Percentiles rank a stretch among this genome's conserved stretches.
phyloP scores from a whole-genome alignment of 2,888 invertebrate genomes.

The Limnephilus marmoratus region DNA sequence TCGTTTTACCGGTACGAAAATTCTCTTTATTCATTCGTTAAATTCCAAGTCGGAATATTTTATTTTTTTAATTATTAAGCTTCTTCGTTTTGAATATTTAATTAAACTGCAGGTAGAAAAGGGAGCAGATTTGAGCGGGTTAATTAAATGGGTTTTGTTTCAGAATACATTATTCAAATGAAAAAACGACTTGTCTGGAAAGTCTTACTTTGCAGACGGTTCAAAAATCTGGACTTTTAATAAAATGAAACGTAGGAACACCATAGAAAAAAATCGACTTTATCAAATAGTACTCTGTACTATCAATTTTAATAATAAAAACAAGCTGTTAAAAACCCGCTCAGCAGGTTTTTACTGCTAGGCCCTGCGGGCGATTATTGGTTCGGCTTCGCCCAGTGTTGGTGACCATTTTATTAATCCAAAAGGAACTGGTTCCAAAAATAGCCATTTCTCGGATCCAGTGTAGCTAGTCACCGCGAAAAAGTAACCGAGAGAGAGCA shows the following conservation, averaged over 20 bases:
- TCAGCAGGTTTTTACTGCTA: too few relatives aligned
- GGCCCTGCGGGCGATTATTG: too few relatives aligned
- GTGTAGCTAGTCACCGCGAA: too few relatives aligned
- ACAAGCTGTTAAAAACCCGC: too few relatives aligned
- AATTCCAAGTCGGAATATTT: constrained; percentile 7
- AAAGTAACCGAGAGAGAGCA: too few relatives aligned
- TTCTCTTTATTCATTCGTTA: neutral
- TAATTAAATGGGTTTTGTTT: constrained; percentile 6
- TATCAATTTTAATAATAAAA: neutral
- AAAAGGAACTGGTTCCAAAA: too few relatives aligned
- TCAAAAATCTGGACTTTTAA: neutral
- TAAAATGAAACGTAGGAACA: neutral
- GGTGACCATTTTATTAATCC: too few relatives aligned
- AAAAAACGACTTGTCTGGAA: neutral
- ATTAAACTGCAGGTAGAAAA: constrained; percentile 22
- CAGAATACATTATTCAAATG: constrained; percentile 29
- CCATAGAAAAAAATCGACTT: neutral
- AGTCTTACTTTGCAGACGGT: neutral
- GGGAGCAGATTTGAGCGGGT: constrained; percentile 25
- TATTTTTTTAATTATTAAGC: constrained; percentile 30
- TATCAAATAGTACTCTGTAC: neutral
- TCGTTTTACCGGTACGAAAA: constrained; percentile 3
- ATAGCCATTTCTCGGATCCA: too few relatives aligned
- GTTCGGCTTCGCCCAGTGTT: too few relatives aligned
- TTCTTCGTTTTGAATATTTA: constrained; percentile 27